Base-by-base conservation (phyloP, 1,140 invertebrate species). In the Patella vulgata region DNA sequence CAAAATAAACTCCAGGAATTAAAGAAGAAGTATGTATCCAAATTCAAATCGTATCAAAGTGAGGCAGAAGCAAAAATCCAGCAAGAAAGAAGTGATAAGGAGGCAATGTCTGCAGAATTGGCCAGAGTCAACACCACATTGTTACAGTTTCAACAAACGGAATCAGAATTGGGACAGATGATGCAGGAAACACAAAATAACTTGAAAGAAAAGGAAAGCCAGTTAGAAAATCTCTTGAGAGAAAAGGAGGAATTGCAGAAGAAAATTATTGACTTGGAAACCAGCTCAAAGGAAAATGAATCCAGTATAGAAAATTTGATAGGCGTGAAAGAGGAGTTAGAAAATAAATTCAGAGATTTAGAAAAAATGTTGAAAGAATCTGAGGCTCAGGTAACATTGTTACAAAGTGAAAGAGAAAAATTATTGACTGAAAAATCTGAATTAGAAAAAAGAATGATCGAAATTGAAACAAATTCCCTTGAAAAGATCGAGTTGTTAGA, bases 91-190 rank as follows among this genome's bases (percentile, higher is more conserved):
- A 30, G 42, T 14, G 70, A 70, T 39, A 78, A 79, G 46, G 76
- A 75, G 44, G 72, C 63, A 9, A 58, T 79, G 19, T 68, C 72
- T n/a, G 54, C 60, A 25, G 77, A 80, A 53, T 62, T 80, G 31
- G 60, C 69, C 51, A 63, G 71, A 39, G 75, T 75, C n/a, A 80
- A 80, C 44, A 80, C 77, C 0, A 72, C 75, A 40, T 59, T 80
- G 2, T 53, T 77, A 17, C 76, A 80, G 42, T 40, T 80, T 11
- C 65, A 80, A 42, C 75, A 77, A 52, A 70, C 57, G 11, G 63
- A 57, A 8, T 63, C 63, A 11, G 74, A 80, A 51, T 55, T 80
- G 33, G 78, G 78, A 59, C 54, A 63, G 50, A 65, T 69, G 55
- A 52, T 80, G 6, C 31, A 69, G 47, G 60, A 75, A 47, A 59